Base-by-base conservation (phyloP, 2,113 vertebrate species). In the Alligator mississippiensis region DNA sequence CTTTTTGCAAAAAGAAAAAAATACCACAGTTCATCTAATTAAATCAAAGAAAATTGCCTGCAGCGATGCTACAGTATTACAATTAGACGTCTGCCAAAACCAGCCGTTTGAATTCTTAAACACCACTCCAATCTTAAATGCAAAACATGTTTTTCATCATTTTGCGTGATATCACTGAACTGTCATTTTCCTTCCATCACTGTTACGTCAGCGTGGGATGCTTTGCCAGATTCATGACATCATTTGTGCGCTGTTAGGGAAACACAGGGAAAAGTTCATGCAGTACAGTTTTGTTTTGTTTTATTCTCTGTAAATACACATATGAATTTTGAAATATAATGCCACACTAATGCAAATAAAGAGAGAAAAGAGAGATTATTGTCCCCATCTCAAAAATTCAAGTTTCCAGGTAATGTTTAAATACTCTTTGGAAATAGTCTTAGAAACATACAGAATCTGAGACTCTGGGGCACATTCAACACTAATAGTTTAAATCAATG, bases 11-110 rank as follows among this genome's bases (percentile, higher is more conserved):
- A 98, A 97, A 94, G 94, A 93, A 97, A 98, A 98, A 98, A 98
- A 98, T 92, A 97, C 97, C 95, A 98, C 96, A 96, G 97, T 98
- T 98, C 97, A 98, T 98, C 98, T 98, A 98, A 98, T 98, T 98
- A 98, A 98, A 98, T 98, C 98, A 98, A 98, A 98, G 98, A 97
- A 98, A 98, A 98, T 97, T 96, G 98, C 98, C 98, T 97, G 97
- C 93, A 98, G 98, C 94, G 6, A 96, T 97, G 97, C 97, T 97
- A 96, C 97, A 97, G 96, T 97, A 96, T 98, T 97, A 98, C 98
- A 98, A 98, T 98, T 98, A 98, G 97, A 98, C 84, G 93, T 97
- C 97, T 96, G 98, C 98, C 98, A 98, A 98, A 98, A 96, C 91
- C 97, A 97, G 95, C 88, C 96, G 9, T 97, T 87, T 80, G 94